These are phyloP conservation scores for Gryon sp. DNA, from an alignment of 1,140 invertebrate species.

Conservation along the genomic window DNA sequence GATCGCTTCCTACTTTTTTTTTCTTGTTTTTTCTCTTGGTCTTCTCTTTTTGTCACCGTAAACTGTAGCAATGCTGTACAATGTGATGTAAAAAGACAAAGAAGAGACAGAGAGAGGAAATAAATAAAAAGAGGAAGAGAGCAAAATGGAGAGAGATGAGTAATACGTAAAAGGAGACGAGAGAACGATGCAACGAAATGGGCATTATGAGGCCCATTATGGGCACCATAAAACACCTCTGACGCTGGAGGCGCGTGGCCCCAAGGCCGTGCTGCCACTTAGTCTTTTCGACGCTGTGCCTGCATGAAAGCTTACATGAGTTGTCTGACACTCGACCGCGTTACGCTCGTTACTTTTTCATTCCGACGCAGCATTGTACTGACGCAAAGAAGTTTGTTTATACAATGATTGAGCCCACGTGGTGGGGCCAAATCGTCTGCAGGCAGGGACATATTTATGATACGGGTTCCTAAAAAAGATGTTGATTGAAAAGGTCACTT, in stretches of 20 bases:
- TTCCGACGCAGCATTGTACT: constrained; percentile 32
- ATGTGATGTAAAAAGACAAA: no score
- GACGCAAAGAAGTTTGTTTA: constrained; percentile 14
- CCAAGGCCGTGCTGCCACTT: constrained; percentile 65
- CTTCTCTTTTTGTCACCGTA: constrained; percentile 14
- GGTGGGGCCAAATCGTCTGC: neutral
- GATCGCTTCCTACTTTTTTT: constrained; percentile 15
- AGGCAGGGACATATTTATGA: constrained; percentile 27
- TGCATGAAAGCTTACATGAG: constrained; percentile 58
- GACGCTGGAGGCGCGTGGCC: constrained; percentile 67
- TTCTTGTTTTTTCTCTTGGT: neutral
- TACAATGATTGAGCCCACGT: neutral
- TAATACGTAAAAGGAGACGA: constrained; percentile 5
- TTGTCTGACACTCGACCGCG: constrained; percentile 44
- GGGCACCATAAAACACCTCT: constrained; percentile 70
- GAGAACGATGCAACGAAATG: constrained; percentile 61
- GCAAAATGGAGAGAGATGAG: constrained; percentile 2
- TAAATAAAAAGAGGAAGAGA: neutral
- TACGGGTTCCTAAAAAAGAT: neutral
- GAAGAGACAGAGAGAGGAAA: constrained; percentile 7
- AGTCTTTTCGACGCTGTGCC: constrained; percentile 36
- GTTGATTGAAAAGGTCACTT: constrained; percentile 28
- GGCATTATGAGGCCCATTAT: constrained; percentile 66
- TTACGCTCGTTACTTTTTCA: constrained; percentile 56
- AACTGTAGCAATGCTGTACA: constrained; percentile 19